Evolutionary conservation across 2,797 vertebrate genomes (phyloP).

Genomic region (Podargus strigoides): DNA sequence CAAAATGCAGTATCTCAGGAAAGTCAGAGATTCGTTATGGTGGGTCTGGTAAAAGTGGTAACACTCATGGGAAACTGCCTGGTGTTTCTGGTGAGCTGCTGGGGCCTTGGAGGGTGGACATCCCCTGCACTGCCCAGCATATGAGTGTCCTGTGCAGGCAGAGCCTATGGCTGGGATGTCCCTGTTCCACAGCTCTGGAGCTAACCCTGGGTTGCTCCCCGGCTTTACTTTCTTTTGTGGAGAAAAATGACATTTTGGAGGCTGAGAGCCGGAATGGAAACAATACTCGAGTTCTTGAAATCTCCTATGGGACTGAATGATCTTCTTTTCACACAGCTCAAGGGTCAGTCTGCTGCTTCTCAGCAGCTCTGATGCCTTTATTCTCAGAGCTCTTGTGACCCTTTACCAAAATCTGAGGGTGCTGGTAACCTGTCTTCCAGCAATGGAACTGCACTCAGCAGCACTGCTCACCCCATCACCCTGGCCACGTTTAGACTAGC

Average conservation of each 20-base stretch:
- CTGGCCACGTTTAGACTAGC: not conserved
- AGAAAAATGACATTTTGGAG: not conserved
- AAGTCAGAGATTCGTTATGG: not conserved
- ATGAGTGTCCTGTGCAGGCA: not conserved
- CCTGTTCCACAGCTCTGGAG: not conserved
- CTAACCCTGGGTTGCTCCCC: not conserved
- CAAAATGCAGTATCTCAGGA: not conserved
- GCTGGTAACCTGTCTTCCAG: not conserved
- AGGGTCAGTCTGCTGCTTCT: not conserved
- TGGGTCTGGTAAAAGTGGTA: not conserved
- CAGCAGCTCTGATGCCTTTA: not conserved
- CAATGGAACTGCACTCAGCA: not conserved
- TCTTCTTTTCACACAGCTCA: not conserved
- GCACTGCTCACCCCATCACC: accelerated
- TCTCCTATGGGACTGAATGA: not conserved
- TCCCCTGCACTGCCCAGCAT: accelerated
- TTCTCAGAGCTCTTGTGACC: not conserved
- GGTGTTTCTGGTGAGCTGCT: not conserved
- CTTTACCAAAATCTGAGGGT: not conserved
- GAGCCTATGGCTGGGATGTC: not conserved
- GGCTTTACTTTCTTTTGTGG: not conserved
- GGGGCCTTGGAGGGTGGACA: not conserved
- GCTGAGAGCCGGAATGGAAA: not conserved
- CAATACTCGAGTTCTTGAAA: not conserved
- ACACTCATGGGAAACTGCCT: accelerated